These are phyloP conservation scores for Bombyx huttoni DNA, from an alignment of 2,888 invertebrate genomes.

Conservation along the genomic window DNA sequence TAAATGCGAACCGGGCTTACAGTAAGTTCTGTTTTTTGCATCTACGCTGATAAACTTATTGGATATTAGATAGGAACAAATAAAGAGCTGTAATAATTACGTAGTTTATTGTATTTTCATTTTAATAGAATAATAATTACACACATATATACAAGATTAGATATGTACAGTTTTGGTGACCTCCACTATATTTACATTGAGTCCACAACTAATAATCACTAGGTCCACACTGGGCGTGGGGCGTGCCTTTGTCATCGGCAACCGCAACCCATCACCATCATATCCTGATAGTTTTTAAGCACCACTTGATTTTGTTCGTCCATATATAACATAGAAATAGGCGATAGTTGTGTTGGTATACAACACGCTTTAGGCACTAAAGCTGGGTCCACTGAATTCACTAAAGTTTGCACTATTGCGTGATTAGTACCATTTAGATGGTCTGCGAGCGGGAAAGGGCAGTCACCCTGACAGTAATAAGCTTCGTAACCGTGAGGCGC, in stretches of 20 bases:
- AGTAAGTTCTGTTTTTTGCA: too few relatives aligned
- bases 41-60: neutral
- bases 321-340: slow-evolving; percentile 96
- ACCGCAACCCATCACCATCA: slow-evolving; percentile 98
- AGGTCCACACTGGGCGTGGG: slow-evolving; percentile 45
- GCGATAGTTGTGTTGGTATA: slow-evolving; percentile 93
- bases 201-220: slow-evolving; percentile 61
- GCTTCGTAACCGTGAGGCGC: slow-evolving; percentile 97
- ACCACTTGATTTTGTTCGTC: slow-evolving; percentile 96
- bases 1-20: too few relatives aligned
- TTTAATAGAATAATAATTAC: slow-evolving; percentile 71
- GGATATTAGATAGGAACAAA: slow-evolving; percentile 5
- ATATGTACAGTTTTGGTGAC: slow-evolving; percentile 66
- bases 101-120: slow-evolving; percentile 65
- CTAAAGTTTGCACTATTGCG: slow-evolving; percentile 97
- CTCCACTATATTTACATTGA: slow-evolving; percentile 69
- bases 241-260: slow-evolving; percentile 84
- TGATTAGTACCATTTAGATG: slow-evolving; percentile 98
- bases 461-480: slow-evolving; percentile 95
- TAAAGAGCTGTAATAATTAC: slow-evolving; percentile 29
- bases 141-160: slow-evolving; percentile 63
- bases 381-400: slow-evolving; percentile 92
- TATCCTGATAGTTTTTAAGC: slow-evolving; percentile 98
- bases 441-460: slow-evolving; percentile 93
- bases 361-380: slow-evolving; percentile 97